phyloP scores from a whole-genome alignment of 1,140 invertebrate genomes.

The Pristionchus pacificus region DNA sequence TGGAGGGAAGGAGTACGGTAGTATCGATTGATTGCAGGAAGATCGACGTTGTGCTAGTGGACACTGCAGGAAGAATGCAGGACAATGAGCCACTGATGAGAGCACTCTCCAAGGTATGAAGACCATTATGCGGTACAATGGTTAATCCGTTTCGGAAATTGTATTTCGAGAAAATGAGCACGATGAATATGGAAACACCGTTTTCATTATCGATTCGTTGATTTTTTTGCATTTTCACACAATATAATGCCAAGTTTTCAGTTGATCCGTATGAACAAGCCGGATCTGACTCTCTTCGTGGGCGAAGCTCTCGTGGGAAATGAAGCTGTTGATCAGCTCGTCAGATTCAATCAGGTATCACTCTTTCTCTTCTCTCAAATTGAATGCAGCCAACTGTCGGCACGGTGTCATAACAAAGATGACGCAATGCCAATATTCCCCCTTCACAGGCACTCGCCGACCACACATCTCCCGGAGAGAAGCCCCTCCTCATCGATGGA shows the following conservation, averaged over 20 bases:
- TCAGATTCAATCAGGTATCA: conserved; percentile 84
- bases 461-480: conserved; percentile 67
- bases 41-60: conserved; percentile 87
- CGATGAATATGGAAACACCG: not conserved
- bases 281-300: conserved; percentile 95
- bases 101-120: conserved; percentile 76
- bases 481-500: conserved; percentile 80
- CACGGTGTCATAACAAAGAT: not conserved
- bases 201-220: not conserved
- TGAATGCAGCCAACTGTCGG: not conserved
- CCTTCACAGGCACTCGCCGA: conserved; percentile 67
- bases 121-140: conserved; percentile 1
- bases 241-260: conserved; percentile 49
- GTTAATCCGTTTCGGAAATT: no score
- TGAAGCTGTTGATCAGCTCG: conserved; percentile 96
- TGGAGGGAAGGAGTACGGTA: not conserved
- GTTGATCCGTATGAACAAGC: conserved; percentile 81
- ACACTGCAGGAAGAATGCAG: conserved; percentile 98
- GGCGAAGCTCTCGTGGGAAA: conserved; percentile 99
- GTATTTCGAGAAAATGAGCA: no score
- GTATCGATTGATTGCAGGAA: conserved; percentile 44
- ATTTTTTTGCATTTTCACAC: conserved; percentile 9
- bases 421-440: not conserved
- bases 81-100: conserved; percentile 98
- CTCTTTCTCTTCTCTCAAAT: not conserved